Conservation (phyloP, 2,113 vertebrate genomes). For the Toxostoma redivivum region DNA sequence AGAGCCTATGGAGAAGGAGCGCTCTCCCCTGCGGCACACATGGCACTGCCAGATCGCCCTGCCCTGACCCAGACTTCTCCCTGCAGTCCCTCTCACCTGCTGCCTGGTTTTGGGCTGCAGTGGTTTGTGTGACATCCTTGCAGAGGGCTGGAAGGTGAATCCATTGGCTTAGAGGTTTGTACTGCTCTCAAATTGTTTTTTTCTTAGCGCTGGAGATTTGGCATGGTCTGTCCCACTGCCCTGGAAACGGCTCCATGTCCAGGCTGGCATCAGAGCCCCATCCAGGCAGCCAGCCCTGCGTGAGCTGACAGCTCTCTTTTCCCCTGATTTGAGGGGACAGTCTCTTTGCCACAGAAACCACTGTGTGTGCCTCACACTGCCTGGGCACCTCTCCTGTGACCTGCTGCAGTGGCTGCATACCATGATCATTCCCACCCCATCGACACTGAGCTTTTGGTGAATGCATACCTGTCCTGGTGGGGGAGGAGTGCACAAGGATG, state of each 20-base stretch:
- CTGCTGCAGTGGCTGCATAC: not conserved
- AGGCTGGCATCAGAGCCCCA: not conserved
- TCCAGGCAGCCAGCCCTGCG: accelerated
- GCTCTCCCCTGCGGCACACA: accelerated
- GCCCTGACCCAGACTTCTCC: not conserved
- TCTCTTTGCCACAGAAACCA: not conserved
- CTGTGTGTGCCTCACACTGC: not conserved
- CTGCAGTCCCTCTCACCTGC: not conserved
- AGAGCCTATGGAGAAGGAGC: not conserved
- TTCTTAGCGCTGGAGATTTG: not conserved
- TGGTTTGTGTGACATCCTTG: not conserved
- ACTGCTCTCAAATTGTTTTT: not conserved
- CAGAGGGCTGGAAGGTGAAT: not conserved
- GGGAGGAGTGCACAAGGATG: not conserved
- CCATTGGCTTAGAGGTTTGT: not conserved
- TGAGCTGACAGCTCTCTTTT: not conserved
- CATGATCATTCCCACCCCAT: not conserved
- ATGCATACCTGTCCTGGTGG: accelerated
- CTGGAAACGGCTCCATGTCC: not conserved
- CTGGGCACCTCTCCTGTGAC: not conserved
- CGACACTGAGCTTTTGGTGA: not conserved
- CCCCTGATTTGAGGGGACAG: not conserved
- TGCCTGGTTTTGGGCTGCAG: not conserved
- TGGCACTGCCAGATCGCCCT: not conserved
- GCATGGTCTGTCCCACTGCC: not conserved